phyloP scores from a whole-genome alignment of 2,113 vertebrate species.

The Amphilophus citrinellus region DNA sequence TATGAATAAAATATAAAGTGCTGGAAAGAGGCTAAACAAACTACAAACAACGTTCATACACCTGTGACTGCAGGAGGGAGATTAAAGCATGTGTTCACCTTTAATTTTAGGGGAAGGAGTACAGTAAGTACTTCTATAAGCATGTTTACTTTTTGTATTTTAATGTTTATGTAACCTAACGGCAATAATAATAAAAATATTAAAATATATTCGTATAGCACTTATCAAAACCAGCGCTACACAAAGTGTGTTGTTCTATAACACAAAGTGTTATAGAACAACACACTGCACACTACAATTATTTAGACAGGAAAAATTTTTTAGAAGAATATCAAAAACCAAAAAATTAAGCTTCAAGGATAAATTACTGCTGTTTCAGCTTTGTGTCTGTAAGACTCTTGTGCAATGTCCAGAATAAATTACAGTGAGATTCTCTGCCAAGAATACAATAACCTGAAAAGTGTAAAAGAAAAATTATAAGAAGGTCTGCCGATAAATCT shows the following conservation, averaged over 20 bases:
- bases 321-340: too few species aligned
- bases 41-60: neutral
- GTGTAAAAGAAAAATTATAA: too few species aligned
- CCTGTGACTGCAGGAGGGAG: neutral
- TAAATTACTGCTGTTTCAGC: neutral
- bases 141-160: neutral
- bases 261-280: neutral
- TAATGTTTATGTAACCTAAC: neutral
- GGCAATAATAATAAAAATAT: neutral
- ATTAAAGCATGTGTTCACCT: neutral
- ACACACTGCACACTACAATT: neutral
- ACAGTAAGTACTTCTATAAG: neutral
- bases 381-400: too few species aligned
- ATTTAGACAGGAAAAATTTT: neutral
- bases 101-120: neutral
- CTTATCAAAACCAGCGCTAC: neutral
- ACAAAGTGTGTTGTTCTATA: too few species aligned
- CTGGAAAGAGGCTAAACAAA: neutral
- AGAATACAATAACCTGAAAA: too few species aligned
- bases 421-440: too few species aligned
- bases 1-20: conserved; percentile 23
- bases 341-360: neutral
- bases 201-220: neutral
- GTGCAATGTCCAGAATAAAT: too few species aligned
- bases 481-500: too few species aligned